Percentiles rank a stretch among this genome's conserved stretches.
Evolutionary conservation across 1,140 invertebrate genomes (phyloP).

Genomic region (Drusus annulatus): DNA sequence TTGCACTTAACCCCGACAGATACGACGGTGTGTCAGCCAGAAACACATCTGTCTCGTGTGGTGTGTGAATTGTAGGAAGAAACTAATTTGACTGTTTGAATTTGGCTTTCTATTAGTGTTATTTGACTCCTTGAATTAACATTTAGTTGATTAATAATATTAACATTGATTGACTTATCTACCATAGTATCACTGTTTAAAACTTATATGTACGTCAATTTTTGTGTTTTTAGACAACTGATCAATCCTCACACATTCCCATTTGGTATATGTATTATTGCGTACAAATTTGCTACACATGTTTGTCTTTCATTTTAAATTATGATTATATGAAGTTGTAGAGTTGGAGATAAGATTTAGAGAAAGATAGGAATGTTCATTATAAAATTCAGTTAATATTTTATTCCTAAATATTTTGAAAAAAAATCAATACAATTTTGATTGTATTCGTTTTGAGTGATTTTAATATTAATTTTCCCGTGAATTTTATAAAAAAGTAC

Average conservation of each 20-base stretch:
- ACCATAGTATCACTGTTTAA: slow-evolving; percentile 10
- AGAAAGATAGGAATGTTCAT: no score
- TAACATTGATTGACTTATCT: slow-evolving; percentile 29
- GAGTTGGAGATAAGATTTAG: no score
- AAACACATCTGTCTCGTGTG: slow-evolving; percentile 2
- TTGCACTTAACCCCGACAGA: not conserved
- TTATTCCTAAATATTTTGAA: no score
- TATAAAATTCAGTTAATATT: no score
- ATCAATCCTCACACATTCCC: not conserved
- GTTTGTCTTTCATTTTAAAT: not conserved
- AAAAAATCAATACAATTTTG: no score
- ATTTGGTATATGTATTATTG: slow-evolving; percentile 10
- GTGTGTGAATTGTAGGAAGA: slow-evolving; percentile 12
- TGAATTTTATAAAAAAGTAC: no score
- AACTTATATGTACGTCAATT: not conserved
- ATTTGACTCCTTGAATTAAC: slow-evolving; percentile 23
- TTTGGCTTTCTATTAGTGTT: slow-evolving; percentile 11
- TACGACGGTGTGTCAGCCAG: slow-evolving; percentile 9
- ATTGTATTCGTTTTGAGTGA: no score
- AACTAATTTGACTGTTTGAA: slow-evolving; percentile 39
- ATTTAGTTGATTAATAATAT: slow-evolving; percentile 22
- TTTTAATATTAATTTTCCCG: no score
- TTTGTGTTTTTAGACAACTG: slow-evolving; percentile 18
- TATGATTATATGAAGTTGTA: no score
- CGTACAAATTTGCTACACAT: slow-evolving; percentile 7